phyloP scores from a whole-genome alignment of 1,140 invertebrate species.

The Ips typographus region DNA sequence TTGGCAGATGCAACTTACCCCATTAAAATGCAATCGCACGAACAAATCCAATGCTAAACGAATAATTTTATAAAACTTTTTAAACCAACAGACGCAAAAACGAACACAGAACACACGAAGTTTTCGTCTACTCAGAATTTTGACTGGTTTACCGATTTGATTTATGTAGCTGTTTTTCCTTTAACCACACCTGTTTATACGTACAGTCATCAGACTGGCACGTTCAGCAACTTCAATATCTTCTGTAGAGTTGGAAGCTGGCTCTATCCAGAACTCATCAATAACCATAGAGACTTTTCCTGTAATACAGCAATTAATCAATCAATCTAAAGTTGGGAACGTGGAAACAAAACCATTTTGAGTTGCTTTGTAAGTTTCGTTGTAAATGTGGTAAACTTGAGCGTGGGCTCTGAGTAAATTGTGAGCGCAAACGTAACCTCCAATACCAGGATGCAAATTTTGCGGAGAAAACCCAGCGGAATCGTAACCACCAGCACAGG shows the following conservation, averaged over 20 bases:
- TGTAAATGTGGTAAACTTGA: constrained; percentile 41
- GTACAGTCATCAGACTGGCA: neutral
- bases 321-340: too few relatives aligned
- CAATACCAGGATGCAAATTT: constrained; percentile 40
- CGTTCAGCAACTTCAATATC: constrained; percentile 17
- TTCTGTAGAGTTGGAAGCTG: neutral
- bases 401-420: constrained; percentile 42
- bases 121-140: too few relatives aligned
- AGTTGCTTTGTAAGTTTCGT: constrained; percentile 35
- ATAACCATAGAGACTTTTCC: constrained; percentile 21
- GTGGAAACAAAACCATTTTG: constrained; percentile 36
- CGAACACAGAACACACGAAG: too few relatives aligned
- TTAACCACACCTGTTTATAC: neutral
- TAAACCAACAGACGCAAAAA: too few relatives aligned
- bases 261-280: neutral
- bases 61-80: too few relatives aligned
- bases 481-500: constrained; percentile 19
- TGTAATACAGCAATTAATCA: constrained; percentile 1
- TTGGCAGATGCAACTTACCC: too few relatives aligned
- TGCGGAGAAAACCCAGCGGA: constrained; percentile 34
- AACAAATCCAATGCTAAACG: too few relatives aligned
- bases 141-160: too few relatives aligned
- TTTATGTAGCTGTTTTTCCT: too few relatives aligned
- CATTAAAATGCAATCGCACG: too few relatives aligned
- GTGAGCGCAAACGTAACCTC: constrained; percentile 43